Conservation (phyloP, 2,113 vertebrate species). For the Urocolius indicus region DNA sequence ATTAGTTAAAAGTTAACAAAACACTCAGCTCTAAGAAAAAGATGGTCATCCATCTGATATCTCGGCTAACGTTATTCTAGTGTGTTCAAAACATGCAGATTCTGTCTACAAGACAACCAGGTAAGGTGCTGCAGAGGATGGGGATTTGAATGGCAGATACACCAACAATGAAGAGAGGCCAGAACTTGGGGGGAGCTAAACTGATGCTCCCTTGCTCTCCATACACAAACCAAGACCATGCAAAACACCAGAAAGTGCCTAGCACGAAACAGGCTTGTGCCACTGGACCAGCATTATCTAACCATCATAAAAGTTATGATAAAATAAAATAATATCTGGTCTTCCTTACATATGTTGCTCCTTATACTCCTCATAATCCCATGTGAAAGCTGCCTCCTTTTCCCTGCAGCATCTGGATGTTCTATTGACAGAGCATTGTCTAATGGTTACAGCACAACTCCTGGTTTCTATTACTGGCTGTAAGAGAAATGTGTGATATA, state of each 20-base stretch:
- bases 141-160: neutral
- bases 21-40: neutral
- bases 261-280: neutral
- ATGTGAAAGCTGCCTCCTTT: neutral
- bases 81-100: neutral
- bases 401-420: neutral
- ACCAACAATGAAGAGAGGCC: neutral
- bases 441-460: slow-evolving; percentile 17
- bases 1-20: slow-evolving; percentile 6
- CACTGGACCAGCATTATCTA: neutral
- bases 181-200: neutral
- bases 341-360: neutral
- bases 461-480: slow-evolving; percentile 40
- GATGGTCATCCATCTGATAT: neutral
- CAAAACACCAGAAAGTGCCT: neutral
- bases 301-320: neutral
- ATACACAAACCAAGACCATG: neutral
- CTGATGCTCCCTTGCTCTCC: neutral
- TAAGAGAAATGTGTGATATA: slow-evolving; percentile 8
- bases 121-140: neutral
- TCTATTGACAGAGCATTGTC: slow-evolving; percentile 39
- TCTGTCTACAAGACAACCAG: neutral
- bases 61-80: neutral
- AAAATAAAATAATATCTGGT: neutral
- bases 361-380: neutral